Percentiles rank a stretch among this genome's conserved stretches.
These are phyloP conservation scores for Gnathonemus echidnorhynchus DNA, from an alignment of 2,113 vertebrate genomes.

Conservation along the genomic window DNA sequence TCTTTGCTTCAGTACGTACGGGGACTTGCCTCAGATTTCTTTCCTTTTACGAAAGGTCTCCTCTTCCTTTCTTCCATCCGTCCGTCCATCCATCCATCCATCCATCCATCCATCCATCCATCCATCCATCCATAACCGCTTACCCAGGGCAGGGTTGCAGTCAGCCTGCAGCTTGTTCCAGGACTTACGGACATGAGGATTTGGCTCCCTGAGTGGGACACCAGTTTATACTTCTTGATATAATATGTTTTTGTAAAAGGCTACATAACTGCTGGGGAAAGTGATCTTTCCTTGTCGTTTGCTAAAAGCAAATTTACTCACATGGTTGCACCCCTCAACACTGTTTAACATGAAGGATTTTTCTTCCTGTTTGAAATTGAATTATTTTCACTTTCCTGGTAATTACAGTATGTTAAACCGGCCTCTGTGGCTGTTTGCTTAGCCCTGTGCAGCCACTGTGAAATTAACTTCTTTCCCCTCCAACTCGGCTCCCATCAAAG, in stretches of 20 bases:
- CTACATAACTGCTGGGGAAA: constrained; percentile 33
- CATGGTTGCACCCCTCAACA: constrained; percentile 33
- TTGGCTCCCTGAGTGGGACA: not conserved
- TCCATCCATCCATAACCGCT: not conserved
- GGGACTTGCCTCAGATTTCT: not conserved
- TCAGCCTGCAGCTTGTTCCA: not conserved
- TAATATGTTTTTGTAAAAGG: not conserved
- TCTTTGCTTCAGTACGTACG: not conserved
- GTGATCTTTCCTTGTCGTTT: constrained; percentile 36
- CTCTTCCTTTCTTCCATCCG: not conserved
- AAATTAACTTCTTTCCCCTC: constrained; percentile 69
- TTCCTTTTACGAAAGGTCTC: not conserved
- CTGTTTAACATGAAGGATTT: constrained; percentile 15
- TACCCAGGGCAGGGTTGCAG: not conserved
- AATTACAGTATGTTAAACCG: constrained; percentile 60
- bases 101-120: not conserved
- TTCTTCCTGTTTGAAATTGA: constrained; percentile 31
- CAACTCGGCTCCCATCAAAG: constrained; percentile 40
- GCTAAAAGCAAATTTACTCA: constrained; percentile 31
- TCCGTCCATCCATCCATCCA: no score
- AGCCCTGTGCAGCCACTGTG: constrained; percentile 71
- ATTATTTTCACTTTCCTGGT: constrained; percentile 45
- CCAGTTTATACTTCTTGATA: not conserved
- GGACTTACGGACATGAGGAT: not conserved
- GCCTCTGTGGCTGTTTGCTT: constrained; percentile 43